Base-by-base conservation (phyloP, 2,888 invertebrate species). In the Cheilosia pagana region DNA sequence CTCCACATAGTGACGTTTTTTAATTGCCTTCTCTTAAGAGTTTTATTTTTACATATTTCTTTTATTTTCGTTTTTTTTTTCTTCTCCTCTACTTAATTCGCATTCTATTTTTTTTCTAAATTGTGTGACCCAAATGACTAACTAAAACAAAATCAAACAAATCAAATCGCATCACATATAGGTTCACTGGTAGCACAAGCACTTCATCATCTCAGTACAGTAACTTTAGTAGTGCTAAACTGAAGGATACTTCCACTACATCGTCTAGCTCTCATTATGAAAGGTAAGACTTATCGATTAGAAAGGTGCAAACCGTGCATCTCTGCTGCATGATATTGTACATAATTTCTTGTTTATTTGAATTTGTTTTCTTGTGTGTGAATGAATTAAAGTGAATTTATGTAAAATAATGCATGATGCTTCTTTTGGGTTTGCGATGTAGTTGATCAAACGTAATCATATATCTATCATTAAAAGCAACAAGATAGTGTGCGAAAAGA, bases 151-250 rank as follows among this genome's bases (percentile, higher is more conserved):
- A n/a, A n/a, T n/a, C 14, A 67, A 76, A 65, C 1, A 81, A 77
- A 76, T 81, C 78, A 82, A 86, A 86, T 81, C 86, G 76, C 81
- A 81, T 85, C 85, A 75, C 72, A 87, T 87, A 81, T 89, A 92
- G 92, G 91, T 92, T 90, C 88, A 89, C 92, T 89, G 91, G 91
- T 89, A 92, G 90, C 88, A 90, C 91, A 89, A 91, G 89, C 89
- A 90, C 91, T 87, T 89, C 92, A 87, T 89, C 92, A 86, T 90
- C 91, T 88, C 92, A 92, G 88, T 92, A 92, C 89, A 90, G 91
- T 90, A 92, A 91, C 89, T 92, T 91, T 89, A 92, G 90, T 91
- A 91, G 90, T 88, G 89, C 91, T 88, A 92, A 92, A 89, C 89
- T 92, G 81, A 92, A 92, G 90, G 92, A 92, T 87, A 90, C 92